Percentiles rank a stretch among this genome's conserved stretches.
These are phyloP conservation scores for Umimayanthus chanpuru DNA, from an alignment of 92 coral and sea anemone genomes.

Conservation along the genomic window DNA sequence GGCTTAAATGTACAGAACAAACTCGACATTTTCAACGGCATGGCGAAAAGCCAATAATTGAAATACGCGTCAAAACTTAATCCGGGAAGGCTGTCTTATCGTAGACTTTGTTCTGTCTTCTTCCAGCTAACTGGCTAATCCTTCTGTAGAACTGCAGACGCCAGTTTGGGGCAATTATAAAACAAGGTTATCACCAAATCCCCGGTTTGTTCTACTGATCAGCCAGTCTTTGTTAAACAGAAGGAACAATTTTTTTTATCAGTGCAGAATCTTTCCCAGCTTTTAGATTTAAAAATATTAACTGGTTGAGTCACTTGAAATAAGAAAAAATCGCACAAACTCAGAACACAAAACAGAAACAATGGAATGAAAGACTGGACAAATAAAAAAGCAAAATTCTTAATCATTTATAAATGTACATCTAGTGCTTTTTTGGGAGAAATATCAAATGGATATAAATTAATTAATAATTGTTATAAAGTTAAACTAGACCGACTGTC, in stretches of 20 bases:
- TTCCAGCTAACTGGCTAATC: constrained; percentile 14
- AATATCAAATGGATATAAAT: too few relatives aligned
- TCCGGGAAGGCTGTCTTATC: background rate
- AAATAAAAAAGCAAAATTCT: background rate
- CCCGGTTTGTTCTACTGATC: background rate
- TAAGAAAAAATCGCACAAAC: background rate
- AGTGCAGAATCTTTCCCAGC: background rate
- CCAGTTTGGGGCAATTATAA: background rate
- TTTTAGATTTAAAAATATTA: too few relatives aligned
- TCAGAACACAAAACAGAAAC: background rate
- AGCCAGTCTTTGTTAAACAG: background rate
- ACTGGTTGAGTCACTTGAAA: background rate
- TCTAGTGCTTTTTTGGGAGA: too few relatives aligned
- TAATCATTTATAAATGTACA: too few relatives aligned
- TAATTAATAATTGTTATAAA: too few relatives aligned
- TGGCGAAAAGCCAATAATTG: background rate
- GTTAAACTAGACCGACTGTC: too few relatives aligned
- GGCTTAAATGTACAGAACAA: background rate
- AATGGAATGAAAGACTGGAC: background rate
- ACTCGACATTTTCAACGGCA: background rate
- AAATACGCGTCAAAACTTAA: background rate
- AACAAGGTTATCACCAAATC: constrained; percentile 6
- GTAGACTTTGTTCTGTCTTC: background rate
- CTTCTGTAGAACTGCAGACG: constrained; percentile 1
- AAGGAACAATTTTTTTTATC: background rate